Conservation (phyloP, 2,797 vertebrate species). For the Pangasius larnaudii region DNA sequence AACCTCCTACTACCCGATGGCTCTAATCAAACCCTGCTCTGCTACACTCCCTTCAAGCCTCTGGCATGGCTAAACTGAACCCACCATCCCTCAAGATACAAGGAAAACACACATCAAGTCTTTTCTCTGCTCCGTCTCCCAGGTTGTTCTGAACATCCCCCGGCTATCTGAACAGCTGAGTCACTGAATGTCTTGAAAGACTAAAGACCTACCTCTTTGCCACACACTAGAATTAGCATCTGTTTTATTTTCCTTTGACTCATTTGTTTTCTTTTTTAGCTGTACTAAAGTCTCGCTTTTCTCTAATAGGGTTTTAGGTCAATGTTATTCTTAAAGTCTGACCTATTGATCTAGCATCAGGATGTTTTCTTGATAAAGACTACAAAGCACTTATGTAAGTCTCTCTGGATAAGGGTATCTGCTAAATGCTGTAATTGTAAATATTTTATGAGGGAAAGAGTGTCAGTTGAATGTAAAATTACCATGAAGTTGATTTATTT, state of each 20-base stretch:
- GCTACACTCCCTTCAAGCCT: not conserved
- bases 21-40: not conserved
- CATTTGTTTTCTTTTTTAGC: not conserved
- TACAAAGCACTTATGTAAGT: not conserved
- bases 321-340: constrained; percentile 4
- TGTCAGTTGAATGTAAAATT: not conserved
- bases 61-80: not conserved
- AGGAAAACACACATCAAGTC: not conserved
- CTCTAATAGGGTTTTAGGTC: not conserved
- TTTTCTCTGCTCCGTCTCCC: not conserved
- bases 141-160: not conserved
- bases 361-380: not conserved
- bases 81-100: not conserved
- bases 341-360: not conserved
- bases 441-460: not conserved
- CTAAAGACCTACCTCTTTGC: not conserved
- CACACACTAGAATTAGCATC: not conserved
- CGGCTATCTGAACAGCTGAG: not conserved
- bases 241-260: not conserved
- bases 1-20: not conserved
- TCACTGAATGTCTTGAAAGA: not conserved
- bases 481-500: not conserved
- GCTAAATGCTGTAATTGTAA: constrained; percentile 2
- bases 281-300: not conserved
- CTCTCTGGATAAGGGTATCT: not conserved